Base-by-base conservation (phyloP, 2,888 invertebrate genomes). In the Apamea crenata region DNA sequence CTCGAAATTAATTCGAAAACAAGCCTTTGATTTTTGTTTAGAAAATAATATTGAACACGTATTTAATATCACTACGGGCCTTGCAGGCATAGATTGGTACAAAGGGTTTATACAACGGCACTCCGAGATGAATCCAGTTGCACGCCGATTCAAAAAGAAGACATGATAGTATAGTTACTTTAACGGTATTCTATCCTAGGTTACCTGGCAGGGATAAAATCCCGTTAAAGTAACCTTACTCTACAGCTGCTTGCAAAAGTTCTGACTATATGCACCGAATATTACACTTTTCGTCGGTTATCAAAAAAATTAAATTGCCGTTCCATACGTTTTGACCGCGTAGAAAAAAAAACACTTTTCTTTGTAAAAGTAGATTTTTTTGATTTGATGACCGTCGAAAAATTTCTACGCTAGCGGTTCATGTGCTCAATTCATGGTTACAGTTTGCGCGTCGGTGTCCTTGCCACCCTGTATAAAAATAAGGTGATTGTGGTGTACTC, bases 1-100 rank as follows among this genome's bases (percentile, higher is more conserved):
- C 10, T 3, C 63, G 7, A 77, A 77, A 32, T 53, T 65, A 4
- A 65, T 74, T 53, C 50, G 77, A 25, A 74, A 63, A 74, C 29
- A 77, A 16, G 77, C 77, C 25, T 77, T 77, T 53, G 74, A 77
- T 12, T 82, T 63, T 61, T 81, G 81, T 65, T 7, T 71, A 18
- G 59, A 81, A 65, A 21, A 77, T 72, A 65, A 65, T 7, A 73
- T 82, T 29, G 56, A 65, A 65, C 21, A 69, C 32, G 7, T 29
- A 32, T 82, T 82, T 65, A 68, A 78, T 29, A 67, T n/a, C 21
- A 53, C 25, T 32, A 59, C 25, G 2, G 78, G 79, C 7, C 40
- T 75, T 29, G 83, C 81, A 16, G 77, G 81, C 25, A 2, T 3
- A 14, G 4, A 65, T 2, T 82, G 10, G 8, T 69, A 50, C 50